phyloP scores from a whole-genome alignment of 2,113 vertebrate species.

The Saguinus midas region DNA sequence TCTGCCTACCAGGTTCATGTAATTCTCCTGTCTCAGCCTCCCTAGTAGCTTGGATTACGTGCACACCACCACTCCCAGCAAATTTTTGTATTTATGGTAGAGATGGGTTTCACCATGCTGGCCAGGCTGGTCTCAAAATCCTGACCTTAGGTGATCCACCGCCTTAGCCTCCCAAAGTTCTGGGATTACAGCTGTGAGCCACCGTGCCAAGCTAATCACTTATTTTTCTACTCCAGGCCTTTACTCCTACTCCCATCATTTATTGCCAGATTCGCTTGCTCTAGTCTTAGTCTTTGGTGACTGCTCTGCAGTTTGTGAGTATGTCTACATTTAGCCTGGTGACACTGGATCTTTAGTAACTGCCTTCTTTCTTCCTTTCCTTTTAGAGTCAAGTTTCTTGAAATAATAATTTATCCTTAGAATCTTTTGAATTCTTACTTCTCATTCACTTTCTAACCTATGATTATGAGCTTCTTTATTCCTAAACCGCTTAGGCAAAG shows the following conservation, averaged over 20 bases:
- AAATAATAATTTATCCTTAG: background rate
- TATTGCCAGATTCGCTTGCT: background rate
- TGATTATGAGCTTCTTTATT: background rate
- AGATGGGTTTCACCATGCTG: too few relatives aligned
- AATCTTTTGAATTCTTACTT: background rate
- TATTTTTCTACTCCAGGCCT: background rate
- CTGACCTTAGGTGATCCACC: too few relatives aligned
- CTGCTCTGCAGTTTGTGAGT: background rate
- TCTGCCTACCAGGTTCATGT: too few relatives aligned
- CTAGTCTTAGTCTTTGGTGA: background rate
- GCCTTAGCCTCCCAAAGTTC: too few relatives aligned
- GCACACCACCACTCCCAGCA: rapidly evolving
- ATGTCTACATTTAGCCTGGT: background rate
- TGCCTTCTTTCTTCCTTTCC: background rate
- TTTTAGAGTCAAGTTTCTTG: background rate
- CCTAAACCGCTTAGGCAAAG: background rate
- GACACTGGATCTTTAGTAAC: background rate
- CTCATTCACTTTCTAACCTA: background rate
- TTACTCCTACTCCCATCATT: background rate
- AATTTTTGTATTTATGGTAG: too few relatives aligned
- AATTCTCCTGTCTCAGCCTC: too few relatives aligned
- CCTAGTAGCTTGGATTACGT: too few relatives aligned
- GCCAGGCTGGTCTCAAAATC: too few relatives aligned
- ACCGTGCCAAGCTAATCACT: background rate
- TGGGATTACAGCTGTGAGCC: too few relatives aligned